Conservation (phyloP, 2,797 vertebrate genomes). For the Rallus crepitans region DNA sequence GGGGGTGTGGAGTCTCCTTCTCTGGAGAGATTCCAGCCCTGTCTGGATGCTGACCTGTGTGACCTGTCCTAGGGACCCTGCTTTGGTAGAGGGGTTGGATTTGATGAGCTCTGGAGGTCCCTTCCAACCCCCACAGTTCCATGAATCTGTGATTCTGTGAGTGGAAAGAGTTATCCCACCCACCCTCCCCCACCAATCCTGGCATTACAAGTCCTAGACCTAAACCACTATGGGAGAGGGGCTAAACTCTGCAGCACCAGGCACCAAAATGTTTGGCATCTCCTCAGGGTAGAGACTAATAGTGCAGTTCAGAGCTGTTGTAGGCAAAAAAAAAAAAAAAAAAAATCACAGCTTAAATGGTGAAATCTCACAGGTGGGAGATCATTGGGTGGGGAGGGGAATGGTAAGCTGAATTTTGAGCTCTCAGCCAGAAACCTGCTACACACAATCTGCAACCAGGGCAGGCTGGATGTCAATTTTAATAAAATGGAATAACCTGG, state of each 20-base stretch:
- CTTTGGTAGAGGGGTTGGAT: no score
- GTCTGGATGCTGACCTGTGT: no score
- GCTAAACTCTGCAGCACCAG: background rate
- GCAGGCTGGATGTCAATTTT: no score
- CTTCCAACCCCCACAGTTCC: no score
- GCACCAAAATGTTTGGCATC: background rate
- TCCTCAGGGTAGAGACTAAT: background rate
- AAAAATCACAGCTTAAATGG: background rate
- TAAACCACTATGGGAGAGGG: background rate
- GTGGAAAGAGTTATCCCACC: no score
- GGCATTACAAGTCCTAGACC: background rate
- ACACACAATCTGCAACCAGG: background rate
- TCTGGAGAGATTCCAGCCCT: no score
- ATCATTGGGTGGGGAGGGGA: background rate
- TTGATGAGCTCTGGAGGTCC: no score
- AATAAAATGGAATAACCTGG: background rate
- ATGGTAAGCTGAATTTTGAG: background rate
- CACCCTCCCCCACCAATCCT: accelerated
- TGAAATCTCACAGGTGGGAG: background rate
- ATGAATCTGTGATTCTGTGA: no score
- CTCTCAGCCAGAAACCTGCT: background rate
- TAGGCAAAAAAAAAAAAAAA: background rate
- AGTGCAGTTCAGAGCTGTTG: background rate
- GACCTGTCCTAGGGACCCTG: no score
- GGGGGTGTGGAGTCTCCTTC: no score